Evolutionary conservation across 2,888 invertebrate species (phyloP).

Genomic region (Lamellibrachia satsuma): DNA sequence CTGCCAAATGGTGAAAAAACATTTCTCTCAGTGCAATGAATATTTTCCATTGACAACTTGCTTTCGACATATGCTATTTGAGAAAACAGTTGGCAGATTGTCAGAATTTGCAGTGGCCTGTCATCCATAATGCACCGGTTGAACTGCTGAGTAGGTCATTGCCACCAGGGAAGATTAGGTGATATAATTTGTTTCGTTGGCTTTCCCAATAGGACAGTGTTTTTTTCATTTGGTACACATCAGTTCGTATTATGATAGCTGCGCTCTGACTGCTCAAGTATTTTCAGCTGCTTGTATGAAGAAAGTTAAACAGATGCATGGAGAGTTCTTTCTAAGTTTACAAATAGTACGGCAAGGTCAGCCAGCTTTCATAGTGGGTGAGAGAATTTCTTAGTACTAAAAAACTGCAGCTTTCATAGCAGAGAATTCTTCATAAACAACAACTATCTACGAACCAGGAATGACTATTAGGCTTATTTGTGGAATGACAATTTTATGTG

Average conservation of each 20-base stretch:
- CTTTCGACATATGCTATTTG: background rate
- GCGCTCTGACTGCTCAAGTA: background rate
- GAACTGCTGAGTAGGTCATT: background rate
- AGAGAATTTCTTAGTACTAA: background rate
- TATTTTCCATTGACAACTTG: background rate
- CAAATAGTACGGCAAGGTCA: background rate
- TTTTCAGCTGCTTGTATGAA: background rate
- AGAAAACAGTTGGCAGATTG: conserved; percentile 6
- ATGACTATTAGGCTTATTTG: background rate
- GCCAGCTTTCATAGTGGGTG: background rate
- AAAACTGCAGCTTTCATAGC: background rate
- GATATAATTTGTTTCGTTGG: conserved; percentile 13
- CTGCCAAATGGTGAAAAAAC: background rate
- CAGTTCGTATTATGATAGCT: background rate
- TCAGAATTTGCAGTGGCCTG: background rate
- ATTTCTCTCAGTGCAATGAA: background rate
- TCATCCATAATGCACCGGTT: background rate
- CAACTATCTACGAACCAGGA: background rate
- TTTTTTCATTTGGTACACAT: background rate
- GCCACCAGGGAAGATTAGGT: conserved; percentile 6
- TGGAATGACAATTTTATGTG: background rate
- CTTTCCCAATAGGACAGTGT: conserved; percentile 9
- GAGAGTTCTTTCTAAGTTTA: background rate
- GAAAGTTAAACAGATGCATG: background rate
- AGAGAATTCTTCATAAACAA: background rate